These are phyloP conservation scores for Triplophysa yarkandensis DNA, from an alignment of 2,797 vertebrate species.

Conservation along the genomic window DNA sequence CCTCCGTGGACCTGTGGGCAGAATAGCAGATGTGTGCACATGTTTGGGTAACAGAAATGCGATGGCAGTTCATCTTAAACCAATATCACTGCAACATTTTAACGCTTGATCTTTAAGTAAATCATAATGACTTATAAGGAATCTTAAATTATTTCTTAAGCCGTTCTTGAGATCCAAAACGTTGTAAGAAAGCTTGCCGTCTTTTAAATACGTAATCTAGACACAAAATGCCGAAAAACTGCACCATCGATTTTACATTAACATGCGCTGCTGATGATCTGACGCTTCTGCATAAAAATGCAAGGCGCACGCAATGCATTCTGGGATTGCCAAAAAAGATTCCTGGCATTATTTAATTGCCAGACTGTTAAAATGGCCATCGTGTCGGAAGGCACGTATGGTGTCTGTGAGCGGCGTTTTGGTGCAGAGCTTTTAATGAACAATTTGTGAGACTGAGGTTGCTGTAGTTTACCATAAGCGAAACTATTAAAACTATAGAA, in stretches of 20 bases:
- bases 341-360: neutral
- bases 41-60: constrained; percentile 23
- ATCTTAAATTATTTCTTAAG: neutral
- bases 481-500: too few species aligned
- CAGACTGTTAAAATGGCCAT: neutral
- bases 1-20: constrained; percentile 45
- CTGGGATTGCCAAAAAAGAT: neutral
- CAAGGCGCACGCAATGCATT: neutral
- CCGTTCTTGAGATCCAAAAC: neutral
- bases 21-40: constrained; percentile 44
- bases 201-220: neutral
- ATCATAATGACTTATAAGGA: neutral
- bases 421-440: too few species aligned
- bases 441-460: too few species aligned
- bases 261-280: neutral
- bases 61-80: constrained; percentile 7
- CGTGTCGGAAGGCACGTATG: too few species aligned
- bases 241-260: neutral
- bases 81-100: neutral
- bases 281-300: neutral
- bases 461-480: neutral
- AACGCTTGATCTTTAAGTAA: neutral
- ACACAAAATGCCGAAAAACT: neutral
- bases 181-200: neutral
- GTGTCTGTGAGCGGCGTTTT: too few species aligned